Conservation (phyloP, 1,140 invertebrate genomes). For the Neelides sp. region DNA sequence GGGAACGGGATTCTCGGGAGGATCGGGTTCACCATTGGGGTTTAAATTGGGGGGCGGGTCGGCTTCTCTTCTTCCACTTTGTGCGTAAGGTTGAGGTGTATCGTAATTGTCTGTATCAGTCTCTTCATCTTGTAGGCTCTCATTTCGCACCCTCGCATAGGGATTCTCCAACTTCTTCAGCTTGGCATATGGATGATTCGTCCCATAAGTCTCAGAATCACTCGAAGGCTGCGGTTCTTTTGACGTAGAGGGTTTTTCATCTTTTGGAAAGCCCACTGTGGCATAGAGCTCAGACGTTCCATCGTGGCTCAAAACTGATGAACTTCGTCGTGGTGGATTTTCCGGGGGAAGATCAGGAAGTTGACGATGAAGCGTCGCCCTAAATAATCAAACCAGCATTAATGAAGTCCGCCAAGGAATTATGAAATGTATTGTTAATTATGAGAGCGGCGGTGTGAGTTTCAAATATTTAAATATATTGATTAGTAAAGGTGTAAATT, state of each 20-base stretch:
- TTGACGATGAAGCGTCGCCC: slow-evolving; percentile 20
- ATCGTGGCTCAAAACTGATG: slow-evolving; percentile 25
- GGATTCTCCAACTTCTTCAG: slow-evolving; percentile 23
- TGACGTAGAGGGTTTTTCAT: not conserved
- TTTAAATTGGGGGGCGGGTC: slow-evolving; percentile 1
- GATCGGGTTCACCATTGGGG: not conserved
- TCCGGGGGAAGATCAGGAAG: slow-evolving; percentile 3
- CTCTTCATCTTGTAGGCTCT: slow-evolving; percentile 18
- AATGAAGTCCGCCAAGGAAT: not conserved
- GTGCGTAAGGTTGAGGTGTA: slow-evolving; percentile 22
- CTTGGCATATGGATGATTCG: slow-evolving; percentile 27
- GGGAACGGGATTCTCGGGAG: slow-evolving; percentile 16
- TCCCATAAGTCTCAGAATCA: slow-evolving; percentile 25
- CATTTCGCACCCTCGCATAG: slow-evolving; percentile 16
- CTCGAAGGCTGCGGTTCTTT: slow-evolving; percentile 20
- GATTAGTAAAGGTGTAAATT: slow-evolving; percentile 8
- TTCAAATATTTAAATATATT: slow-evolving; percentile 9
- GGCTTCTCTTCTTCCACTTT: slow-evolving; percentile 5
- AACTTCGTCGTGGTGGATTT: slow-evolving; percentile 17
- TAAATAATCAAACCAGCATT: slow-evolving; percentile 1
- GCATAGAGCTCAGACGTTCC: slow-evolving; percentile 28
- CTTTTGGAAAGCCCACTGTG: slow-evolving; percentile 14
- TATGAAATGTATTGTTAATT: not conserved
- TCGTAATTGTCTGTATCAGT: slow-evolving; percentile 30
- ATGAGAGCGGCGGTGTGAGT: not conserved